phyloP scores from a whole-genome alignment of 2,113 vertebrate genomes.

The Toxotes jaculatrix region DNA sequence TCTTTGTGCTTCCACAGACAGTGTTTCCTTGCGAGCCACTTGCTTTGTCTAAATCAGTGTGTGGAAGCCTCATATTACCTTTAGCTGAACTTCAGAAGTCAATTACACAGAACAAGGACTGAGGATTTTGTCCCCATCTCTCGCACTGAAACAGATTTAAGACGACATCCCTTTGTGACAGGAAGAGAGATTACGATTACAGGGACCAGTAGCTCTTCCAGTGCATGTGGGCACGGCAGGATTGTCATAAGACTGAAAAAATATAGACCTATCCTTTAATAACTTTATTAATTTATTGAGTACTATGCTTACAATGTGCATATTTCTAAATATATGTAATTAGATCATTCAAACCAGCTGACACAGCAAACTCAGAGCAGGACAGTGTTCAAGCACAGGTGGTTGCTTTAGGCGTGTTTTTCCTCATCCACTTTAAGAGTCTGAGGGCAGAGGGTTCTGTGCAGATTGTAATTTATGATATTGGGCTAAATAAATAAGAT shows the following conservation, averaged over 20 bases:
- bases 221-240: too few species aligned
- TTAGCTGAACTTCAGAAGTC: not conserved
- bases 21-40: not conserved
- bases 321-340: not conserved
- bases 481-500: not conserved
- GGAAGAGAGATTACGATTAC: too few species aligned
- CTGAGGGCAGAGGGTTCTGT: not conserved
- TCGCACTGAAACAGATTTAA: not conserved
- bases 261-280: not conserved
- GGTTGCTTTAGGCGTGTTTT: not conserved
- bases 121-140: not conserved
- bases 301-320: not conserved
- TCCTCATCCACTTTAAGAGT: not conserved
- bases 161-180: not conserved
- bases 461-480: not conserved
- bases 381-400: not conserved
- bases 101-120: not conserved
- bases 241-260: too few species aligned
- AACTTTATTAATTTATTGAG: not conserved
- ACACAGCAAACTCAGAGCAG: not conserved
- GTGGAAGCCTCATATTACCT: not conserved
- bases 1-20: not conserved
- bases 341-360: not conserved
- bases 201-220: not conserved
- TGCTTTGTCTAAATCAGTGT: not conserved